Conservation (phyloP, 2,113 vertebrate species). For the Sinocyclocheilus anshuiensis region DNA sequence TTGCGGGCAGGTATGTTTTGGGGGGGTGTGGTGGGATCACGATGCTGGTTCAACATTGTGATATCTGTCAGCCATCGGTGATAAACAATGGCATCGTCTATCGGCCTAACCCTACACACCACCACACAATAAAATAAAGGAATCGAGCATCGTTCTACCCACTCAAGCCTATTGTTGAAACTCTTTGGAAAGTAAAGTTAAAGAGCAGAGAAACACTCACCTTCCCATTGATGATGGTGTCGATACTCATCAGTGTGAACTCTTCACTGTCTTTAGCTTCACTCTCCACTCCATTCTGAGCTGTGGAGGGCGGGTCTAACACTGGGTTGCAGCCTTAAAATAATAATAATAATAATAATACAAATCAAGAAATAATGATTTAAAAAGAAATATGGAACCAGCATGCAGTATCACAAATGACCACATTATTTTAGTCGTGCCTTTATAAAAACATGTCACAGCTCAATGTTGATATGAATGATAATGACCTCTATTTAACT, state of each 20-base stretch:
- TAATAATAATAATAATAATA: no score
- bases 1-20: no score
- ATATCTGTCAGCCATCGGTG: no score
- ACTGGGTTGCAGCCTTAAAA: conserved; percentile 83
- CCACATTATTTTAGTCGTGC: not conserved
- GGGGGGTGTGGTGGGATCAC: no score
- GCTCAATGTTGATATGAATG: not conserved
- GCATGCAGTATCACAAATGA: not conserved
- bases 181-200: no score
- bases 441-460: not conserved
- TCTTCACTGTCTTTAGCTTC: conserved; percentile 74
- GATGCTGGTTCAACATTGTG: no score
- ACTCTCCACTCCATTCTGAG: conserved; percentile 78
- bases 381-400: not conserved
- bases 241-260: conserved; percentile 92
- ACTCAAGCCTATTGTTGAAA: no score
- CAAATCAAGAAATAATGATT: no score
- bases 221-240: conserved; percentile 98
- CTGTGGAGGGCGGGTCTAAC: conserved; percentile 79
- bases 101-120: no score
- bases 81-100: no score
- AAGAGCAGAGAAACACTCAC: conserved; percentile 64
- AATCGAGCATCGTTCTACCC: no score
- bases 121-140: no score
- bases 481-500: not conserved